Base-by-base conservation (phyloP, 2,113 vertebrate species). In the Perognathus longimembris region DNA sequence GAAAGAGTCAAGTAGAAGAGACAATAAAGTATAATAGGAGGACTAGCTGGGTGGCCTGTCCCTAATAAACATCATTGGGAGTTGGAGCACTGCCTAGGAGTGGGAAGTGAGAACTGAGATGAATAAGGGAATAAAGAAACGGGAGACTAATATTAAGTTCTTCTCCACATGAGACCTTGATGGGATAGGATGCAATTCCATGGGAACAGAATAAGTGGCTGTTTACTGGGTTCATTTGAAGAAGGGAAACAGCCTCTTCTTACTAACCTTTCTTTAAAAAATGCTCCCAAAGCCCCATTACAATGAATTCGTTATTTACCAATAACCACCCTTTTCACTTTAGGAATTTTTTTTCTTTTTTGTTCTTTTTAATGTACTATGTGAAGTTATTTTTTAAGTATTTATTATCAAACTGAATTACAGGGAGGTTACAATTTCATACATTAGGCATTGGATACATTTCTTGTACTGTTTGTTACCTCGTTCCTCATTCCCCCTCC, bases 41-140 rank as follows among this genome's bases (percentile, higher is more conserved):
- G 57, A 42, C 92, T 61, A 45, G 54, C 90, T 85, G 95, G 96
- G 93, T 94, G 90, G 93, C 90, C 94, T 91, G 81, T 75, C 78
- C 63, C 69, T 82, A 93, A 74, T 57, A 85, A 89, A 85, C 71
- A 78, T 81, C 75, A 2, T 0, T 74, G 78, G 69, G 50, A 89
- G 42, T 2, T 95, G 94, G 93, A 92, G 74, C 85, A 32, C 67
- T 71, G 90, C 90, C 85, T 78, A 36, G n/a, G 63, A 59, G 36
- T 82, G 75, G 85, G 76, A 78, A 71, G 78, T 71, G 78, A 75
- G 42, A 32, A 64, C 85, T 42, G 12, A 18, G 20, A 89, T 75
- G 74, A 59, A 77, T 70, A 82, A 87, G 1, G 82, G 90, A 61
- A 88, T 79, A 73, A 86, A 45, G 42, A 94, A 77, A 78, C 3